Base-by-base conservation (phyloP, 2,797 vertebrate genomes). In the Vultur gryphus region DNA sequence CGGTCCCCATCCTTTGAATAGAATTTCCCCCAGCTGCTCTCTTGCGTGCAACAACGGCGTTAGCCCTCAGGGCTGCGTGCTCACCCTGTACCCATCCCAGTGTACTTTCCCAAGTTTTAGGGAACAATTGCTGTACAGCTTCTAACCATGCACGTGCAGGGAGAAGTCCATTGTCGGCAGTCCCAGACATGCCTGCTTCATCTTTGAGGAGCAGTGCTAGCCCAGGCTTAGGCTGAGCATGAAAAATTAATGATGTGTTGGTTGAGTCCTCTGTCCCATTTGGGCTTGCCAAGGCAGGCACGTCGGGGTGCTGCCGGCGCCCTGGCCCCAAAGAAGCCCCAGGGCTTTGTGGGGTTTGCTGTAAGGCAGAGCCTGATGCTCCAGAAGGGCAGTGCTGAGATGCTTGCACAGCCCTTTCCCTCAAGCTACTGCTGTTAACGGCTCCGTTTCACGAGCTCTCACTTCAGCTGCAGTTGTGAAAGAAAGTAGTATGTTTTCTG, bases 171-270 rank as follows among this genome's bases (percentile, higher is more conserved):
- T 31, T 3, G 2, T 12, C 20, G 1, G 2, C 37, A 48, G 13
- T 16, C 24, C 18, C 54, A 48, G 65, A 28, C 21, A 15, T 0
- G 3, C 37, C 28, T 71, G 55, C 76, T 78, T 54, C 24, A 9
- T 14, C 33, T 69, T 24, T 39, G 57, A 70, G 73, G 16, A 59
- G 41, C 55, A 39, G 10, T 2, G 1, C 14, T n/a, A 61, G 66
- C 44, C 59, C 29, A 41, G 37, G n/a, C 39, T 76, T 71, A 55
- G 44, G 39, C 48, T 39, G 17, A 41, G 25, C 25, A 28, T 25
- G 33, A 66, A 84, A 75, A 49, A 65, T 24, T 13, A 51, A 44
- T 1, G 0, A 44, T 1, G 0, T 58, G 35, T 75, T 0, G 0
- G 11, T 54, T 1, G 2, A 76, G 31, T 43, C 17, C 7, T 48